These are phyloP conservation scores for Ptychochromis oligacanthus DNA, from an alignment of 2,113 vertebrate species.

Conservation along the genomic window DNA sequence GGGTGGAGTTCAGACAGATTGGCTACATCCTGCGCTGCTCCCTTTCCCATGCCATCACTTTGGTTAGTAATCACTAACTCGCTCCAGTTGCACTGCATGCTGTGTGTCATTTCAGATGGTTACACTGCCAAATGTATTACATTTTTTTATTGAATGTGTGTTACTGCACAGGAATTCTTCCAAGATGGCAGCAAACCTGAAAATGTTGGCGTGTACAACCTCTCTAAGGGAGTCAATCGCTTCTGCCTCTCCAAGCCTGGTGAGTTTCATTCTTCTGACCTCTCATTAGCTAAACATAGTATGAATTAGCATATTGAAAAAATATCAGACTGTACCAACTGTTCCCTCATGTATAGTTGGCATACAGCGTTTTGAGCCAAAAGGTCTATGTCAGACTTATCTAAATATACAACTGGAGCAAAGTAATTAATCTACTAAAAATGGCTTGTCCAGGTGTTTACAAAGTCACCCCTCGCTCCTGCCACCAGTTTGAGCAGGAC, in stretches of 20 bases:
- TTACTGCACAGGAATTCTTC: slow-evolving; percentile 90
- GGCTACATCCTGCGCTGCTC: slow-evolving; percentile 97
- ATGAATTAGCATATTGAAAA: slow-evolving; percentile 45
- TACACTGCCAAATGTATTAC: background rate
- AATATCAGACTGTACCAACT: background rate
- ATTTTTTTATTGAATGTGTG: background rate
- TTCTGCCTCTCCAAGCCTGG: slow-evolving; percentile 98
- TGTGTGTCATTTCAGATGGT: background rate
- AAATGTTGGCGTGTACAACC: slow-evolving; percentile 96
- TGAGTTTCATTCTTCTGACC: slow-evolving; percentile 68
- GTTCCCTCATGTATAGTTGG: slow-evolving; percentile 20
- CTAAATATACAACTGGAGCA: slow-evolving; percentile 61
- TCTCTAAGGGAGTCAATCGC: slow-evolving; percentile 97
- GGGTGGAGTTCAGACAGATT: slow-evolving; percentile 93
- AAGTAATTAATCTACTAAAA: slow-evolving; percentile 59
- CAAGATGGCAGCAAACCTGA: slow-evolving; percentile 96
- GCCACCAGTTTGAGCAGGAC: slow-evolving; percentile 96
- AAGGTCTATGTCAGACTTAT: slow-evolving; percentile 48
- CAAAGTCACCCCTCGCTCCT: slow-evolving; percentile 97
- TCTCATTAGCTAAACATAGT: slow-evolving; percentile 43
- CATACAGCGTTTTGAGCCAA: slow-evolving; percentile 18
- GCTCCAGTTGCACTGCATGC: background rate
- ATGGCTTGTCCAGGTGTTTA: slow-evolving; percentile 87
- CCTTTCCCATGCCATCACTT: slow-evolving; percentile 95
- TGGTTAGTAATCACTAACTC: slow-evolving; percentile 80